Evolutionary conservation across 2,797 vertebrate genomes (phyloP), one percentile per base, ranked within the genome.

Genomic region (Emydoidea blandingii): DNA sequence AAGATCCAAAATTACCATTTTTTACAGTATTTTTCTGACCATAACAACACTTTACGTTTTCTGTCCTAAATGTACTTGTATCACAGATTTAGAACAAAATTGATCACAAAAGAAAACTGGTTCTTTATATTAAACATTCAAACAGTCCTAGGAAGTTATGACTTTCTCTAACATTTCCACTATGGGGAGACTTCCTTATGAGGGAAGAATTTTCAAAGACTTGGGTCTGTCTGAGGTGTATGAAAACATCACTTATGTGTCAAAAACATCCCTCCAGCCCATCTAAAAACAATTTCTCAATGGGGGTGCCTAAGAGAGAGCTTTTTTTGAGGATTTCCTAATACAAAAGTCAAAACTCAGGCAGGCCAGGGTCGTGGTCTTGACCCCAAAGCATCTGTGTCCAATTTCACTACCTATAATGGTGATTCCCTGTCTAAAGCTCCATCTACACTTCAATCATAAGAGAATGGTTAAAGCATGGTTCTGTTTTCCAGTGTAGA

Each of bases 361-460:
- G 16, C 6, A 12, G 25, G 31, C 5, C 29, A 50, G 76, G 41
- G 31, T 52, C 5, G 12, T 4, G 54, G 81, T 54, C 37, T 2
- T 34, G 1, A 4, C 54, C 25, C 54, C 12, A 41, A 41, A 62
- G 68, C 31, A 31, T 1, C 52, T 1, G 11, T 4, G 5, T 15
- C 44, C 31, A 25, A 3, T 80, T 81, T 83, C 74, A 27, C 59
- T 19, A 6, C 62, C 34, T 0, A 0, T 47, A 41, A 2, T 3
- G 44, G 50, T 16, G 19, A 83, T 25, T 23, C 54, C 23, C 54
- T 56, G 2, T 56, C 23, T 56, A 56, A 62, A 81, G 47, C 19
- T 27, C 5, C 0, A 0, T 34, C 5, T 0, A n/a, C 4, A 47
- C n/a, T 8, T 21, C 49, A 37, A 19, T 29, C 1, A 1, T 49